phyloP scores from a whole-genome alignment of 2,797 vertebrate genomes.

The Psittacula derbiana region DNA sequence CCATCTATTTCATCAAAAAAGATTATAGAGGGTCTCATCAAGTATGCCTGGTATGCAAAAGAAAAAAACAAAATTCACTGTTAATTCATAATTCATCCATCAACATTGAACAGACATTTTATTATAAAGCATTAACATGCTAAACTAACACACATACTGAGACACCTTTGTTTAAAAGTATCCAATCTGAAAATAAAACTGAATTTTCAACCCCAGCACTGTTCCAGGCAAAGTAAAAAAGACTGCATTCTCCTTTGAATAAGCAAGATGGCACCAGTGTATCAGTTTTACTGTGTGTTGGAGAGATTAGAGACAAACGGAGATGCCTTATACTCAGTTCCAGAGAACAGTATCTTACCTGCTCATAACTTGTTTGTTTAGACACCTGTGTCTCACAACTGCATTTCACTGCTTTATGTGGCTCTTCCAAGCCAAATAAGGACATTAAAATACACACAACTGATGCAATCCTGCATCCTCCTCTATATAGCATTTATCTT shows the following conservation, averaged over 20 bases:
- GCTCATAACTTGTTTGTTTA: background rate
- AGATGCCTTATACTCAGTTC: background rate
- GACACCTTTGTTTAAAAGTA: background rate
- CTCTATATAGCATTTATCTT: background rate
- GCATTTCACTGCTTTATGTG: background rate
- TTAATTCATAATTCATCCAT: background rate
- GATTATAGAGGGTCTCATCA: constrained; percentile 99
- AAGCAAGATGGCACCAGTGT: constrained; percentile 67
- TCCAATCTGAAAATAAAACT: background rate
- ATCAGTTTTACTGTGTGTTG: background rate
- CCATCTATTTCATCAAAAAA: constrained; percentile 99
- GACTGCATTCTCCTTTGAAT: constrained; percentile 24
- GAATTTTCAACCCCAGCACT: background rate
- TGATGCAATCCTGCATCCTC: background rate
- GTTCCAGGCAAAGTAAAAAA: background rate
- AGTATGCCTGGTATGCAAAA: constrained; percentile 85
- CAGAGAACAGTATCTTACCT: background rate
- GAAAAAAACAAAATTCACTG: background rate
- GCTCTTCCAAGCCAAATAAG: background rate
- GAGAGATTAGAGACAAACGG: background rate
- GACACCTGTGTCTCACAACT: background rate
- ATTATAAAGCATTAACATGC: background rate
- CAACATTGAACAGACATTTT: background rate
- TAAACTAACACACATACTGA: background rate
- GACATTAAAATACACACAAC: background rate